These are phyloP conservation scores for Patagioenas fasciata DNA, from an alignment of 2,113 vertebrate species.

Conservation along the genomic window DNA sequence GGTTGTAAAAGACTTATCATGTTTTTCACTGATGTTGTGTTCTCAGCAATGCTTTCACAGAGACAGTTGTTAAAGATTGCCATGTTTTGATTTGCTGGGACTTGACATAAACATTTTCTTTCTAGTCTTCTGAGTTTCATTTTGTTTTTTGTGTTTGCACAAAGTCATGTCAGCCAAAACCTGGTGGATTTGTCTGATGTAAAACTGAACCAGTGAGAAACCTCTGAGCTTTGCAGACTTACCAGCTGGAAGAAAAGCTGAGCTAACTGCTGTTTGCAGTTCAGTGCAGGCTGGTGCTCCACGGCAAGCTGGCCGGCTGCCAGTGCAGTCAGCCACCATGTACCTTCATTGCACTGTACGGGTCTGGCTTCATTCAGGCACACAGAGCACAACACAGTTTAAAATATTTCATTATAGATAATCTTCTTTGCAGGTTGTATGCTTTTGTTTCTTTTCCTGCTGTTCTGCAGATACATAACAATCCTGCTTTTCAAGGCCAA, in stretches of 20 bases:
- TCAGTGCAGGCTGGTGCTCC: neutral
- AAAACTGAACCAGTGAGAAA: neutral
- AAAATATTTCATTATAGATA: neutral
- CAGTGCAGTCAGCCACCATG: neutral
- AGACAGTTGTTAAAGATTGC: neutral
- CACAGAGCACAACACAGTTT: neutral
- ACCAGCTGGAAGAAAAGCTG: neutral
- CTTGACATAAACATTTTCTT: neutral
- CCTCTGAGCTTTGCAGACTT: neutral
- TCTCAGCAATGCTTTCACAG: neutral
- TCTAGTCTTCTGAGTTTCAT: neutral
- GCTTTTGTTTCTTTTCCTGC: neutral
- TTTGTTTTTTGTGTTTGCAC: neutral
- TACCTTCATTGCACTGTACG: fast-evolving
- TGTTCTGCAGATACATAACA: neutral
- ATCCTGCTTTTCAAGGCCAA: neutral
- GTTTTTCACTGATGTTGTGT: neutral
- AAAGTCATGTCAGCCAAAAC: neutral
- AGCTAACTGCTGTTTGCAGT: neutral
- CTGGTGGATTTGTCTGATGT: neutral
- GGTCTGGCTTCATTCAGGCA: neutral
- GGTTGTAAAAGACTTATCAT: neutral
- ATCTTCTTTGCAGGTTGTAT: fast-evolving
- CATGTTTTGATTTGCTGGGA: neutral
- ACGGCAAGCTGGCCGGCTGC: fast-evolving